Evolutionary conservation across 2,113 vertebrate genomes (phyloP), one percentile per base, ranked within the genome.

Genomic region (Astur gentilis): DNA sequence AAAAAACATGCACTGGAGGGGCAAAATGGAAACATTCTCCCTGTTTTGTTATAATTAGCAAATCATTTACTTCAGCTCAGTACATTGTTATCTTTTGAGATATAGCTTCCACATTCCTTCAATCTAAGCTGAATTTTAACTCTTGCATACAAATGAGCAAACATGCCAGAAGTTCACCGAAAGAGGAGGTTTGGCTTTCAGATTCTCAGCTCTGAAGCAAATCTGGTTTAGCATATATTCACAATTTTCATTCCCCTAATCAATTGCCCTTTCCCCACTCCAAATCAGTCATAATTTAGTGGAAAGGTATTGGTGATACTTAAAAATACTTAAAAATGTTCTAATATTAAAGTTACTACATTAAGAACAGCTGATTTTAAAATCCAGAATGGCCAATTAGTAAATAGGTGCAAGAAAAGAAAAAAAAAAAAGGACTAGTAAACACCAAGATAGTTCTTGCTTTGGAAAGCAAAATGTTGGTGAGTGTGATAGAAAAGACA

Each of bases 11-110:
- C 42, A 92, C 52, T 29, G 5, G 71, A 90, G 67, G 75, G 44
- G 40, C 52, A 87, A 57, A 95, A 75, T 27, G 60, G 45, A 82
- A 95, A 92, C 23, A 52, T 93, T 73, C 84, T 62, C 75, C 50
- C 45, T 80, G 22, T 83, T 93, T 71, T 57, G 58, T 42, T 75
- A 52, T 85, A 96, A 97, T 97, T 97, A 95, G 62, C 32, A 97
- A 87, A 95, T 94, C 13, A 66, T 94, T 97, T 94, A 92, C 77
- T 79, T 94, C 34, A 83, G 55, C 83, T 94, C 92, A 64, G 47
- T 90, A 83, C 21, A 52, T 6, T 96, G 62, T 91, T 96, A 96
- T 92, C 81, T 97, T 95, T 93, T 67, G 72, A 96, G 76, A 60
- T 83, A 94, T 7, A 90, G 40, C 20, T 76, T 89, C 82, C 65